Percentiles rank a stretch among this genome's conserved stretches.
Evolutionary conservation across 2,888 invertebrate genomes (phyloP).

Genomic region (Leptinotarsa haldemani): DNA sequence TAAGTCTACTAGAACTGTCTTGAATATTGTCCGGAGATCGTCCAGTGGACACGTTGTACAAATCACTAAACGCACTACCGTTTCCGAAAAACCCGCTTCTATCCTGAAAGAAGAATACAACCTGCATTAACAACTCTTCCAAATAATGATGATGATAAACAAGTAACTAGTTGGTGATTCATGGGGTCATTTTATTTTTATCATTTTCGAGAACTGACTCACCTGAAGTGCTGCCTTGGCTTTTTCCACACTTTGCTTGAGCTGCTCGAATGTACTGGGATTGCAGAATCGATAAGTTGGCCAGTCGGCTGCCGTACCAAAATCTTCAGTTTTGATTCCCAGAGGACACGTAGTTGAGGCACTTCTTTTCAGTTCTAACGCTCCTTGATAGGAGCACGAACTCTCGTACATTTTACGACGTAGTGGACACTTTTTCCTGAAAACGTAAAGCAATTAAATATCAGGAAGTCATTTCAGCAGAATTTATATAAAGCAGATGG

Average conservation of each 20-base stretch:
- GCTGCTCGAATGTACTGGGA: conserved; percentile 88
- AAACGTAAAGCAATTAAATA: conserved; percentile 36
- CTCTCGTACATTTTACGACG: conserved; percentile 86
- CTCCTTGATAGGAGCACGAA: conserved; percentile 88
- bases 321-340: conserved; percentile 66
- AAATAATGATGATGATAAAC: no score
- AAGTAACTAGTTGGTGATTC: no score
- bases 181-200: no score
- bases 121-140: no score
- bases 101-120: conserved; percentile 66
- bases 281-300: conserved; percentile 81
- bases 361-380: conserved; percentile 65
- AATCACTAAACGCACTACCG: conserved; percentile 79
- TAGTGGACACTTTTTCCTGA: conserved; percentile 62
- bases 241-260: conserved; percentile 91
- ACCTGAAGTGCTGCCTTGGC: conserved; percentile 87
- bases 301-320: conserved; percentile 75
- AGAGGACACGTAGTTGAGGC: conserved; percentile 60
- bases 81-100: conserved; percentile 77
- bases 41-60: conserved; percentile 69
- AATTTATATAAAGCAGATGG: no score
- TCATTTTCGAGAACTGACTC: conserved; percentile 21
- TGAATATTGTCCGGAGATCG: conserved; percentile 60
- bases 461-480: no score
- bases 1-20: conserved; percentile 55